These are phyloP conservation scores for Drosophila carrolli DNA, from an alignment of 1,140 invertebrate genomes.

Conservation along the genomic window DNA sequence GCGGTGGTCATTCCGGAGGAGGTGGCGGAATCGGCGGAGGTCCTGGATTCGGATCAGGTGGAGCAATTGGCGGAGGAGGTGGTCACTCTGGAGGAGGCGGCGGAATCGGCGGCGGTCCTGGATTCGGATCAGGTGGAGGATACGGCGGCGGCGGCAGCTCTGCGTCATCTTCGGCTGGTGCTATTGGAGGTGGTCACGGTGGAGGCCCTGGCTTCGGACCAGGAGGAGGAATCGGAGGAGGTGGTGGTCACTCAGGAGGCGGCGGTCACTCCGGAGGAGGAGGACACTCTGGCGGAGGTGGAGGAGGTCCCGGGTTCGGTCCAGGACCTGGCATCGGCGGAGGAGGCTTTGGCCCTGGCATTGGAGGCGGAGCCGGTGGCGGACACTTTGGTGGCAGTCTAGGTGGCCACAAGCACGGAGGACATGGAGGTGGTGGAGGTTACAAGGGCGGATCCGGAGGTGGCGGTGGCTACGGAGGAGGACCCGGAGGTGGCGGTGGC, in stretches of 20 bases:
- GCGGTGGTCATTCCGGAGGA: background rate
- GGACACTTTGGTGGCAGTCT: conserved; percentile 20
- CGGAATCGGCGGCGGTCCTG: background rate
- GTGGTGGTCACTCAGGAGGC: conserved; percentile 12
- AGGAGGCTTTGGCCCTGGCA: conserved; percentile 7
- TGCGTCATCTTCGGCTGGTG: conserved; percentile 25
- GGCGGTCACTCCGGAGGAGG: conserved; percentile 3
- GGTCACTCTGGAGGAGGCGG: background rate
- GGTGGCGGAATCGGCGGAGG: conserved; percentile 13
- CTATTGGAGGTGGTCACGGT: conserved; percentile 17
- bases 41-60: conserved; percentile 5
- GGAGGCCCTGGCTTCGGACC: background rate
- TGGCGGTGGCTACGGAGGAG: conserved; percentile 10
- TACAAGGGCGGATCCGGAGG: conserved; percentile 1
- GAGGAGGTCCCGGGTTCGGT: conserved; percentile 11
- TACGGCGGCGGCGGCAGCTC: conserved; percentile 23
- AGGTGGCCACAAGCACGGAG: conserved; percentile 19
- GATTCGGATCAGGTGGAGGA: conserved; percentile 15
- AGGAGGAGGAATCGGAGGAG: conserved; percentile 15
- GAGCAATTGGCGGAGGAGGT: background rate
- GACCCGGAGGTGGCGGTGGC: conserved; percentile 23
- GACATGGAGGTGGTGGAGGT: conserved; percentile 35
- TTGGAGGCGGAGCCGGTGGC: conserved; percentile 14
- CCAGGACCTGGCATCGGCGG: conserved; percentile 12
- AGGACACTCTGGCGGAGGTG: conserved; percentile 3